Evolutionary conservation across 2,888 invertebrate species (phyloP).

Genomic region (Acrocyrtus sp.): DNA sequence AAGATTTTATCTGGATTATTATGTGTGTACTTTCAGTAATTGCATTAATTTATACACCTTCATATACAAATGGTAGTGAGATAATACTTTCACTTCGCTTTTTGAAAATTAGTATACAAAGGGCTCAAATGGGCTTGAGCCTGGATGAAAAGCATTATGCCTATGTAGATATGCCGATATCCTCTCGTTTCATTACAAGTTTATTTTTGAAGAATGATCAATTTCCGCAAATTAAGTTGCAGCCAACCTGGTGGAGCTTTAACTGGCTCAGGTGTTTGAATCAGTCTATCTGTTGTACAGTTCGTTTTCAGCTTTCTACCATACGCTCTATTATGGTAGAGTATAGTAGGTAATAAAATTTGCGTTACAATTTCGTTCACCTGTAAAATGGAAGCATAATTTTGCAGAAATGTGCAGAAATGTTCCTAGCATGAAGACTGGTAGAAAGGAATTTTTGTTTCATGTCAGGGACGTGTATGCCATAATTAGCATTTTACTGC

Average conservation of each 20-base stretch:
- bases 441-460: neutral
- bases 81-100: constrained; percentile 29
- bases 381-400: neutral
- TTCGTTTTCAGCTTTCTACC: no score
- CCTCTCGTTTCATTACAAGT: neutral
- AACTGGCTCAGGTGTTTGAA: no score
- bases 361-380: neutral
- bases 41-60: constrained; percentile 12
- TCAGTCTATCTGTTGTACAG: no score
- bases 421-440: neutral
- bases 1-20: neutral
- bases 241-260: neutral
- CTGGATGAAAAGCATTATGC: neutral
- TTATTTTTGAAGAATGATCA: neutral
- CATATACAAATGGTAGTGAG: constrained; percentile 30
- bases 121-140: neutral
- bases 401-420: no score
- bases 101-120: neutral
- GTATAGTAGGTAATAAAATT: neutral
- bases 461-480: neutral
- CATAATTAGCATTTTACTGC: constrained; percentile 36
- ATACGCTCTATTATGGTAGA: neutral
- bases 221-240: neutral
- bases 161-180: neutral
- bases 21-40: constrained; percentile 4